phyloP scores from a whole-genome alignment of 2,113 vertebrate genomes.

The Channa maculata region DNA sequence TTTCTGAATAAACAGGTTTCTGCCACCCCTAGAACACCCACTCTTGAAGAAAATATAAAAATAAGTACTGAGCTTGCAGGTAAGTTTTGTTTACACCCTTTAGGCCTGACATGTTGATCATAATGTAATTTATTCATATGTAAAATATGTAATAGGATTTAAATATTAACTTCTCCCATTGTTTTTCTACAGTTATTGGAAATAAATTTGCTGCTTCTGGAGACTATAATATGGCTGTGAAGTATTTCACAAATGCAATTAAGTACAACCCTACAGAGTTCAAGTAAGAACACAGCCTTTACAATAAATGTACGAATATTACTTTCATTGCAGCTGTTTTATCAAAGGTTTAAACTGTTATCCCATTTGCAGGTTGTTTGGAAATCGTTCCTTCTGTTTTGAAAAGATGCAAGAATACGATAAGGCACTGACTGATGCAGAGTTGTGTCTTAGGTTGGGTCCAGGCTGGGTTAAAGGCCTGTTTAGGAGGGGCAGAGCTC shows the following conservation, averaged over 20 bases:
- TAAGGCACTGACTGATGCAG: conserved; percentile 82
- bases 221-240: conserved; percentile 75
- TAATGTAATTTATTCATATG: too few species aligned
- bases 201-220: conserved; percentile 80
- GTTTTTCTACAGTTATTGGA: conserved; percentile 68
- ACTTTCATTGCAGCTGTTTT: background rate
- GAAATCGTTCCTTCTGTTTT: conserved; percentile 89
- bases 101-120: background rate
- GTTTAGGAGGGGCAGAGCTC: conserved; percentile 86
- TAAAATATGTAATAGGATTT: too few species aligned
- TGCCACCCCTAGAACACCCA: background rate
- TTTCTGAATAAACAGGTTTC: conserved; percentile 36
- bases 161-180: background rate
- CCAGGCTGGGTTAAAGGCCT: conserved; percentile 86
- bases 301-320: fast-evolving
- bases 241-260: conserved; percentile 84
- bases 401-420: conserved; percentile 80
- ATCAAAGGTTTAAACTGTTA: background rate
- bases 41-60: conserved; percentile 62
- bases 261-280: conserved; percentile 85
- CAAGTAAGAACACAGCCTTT: conserved; percentile 70
- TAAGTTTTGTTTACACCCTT: conserved; percentile 31
- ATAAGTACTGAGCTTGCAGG: conserved; percentile 72
- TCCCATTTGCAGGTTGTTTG: conserved; percentile 80
- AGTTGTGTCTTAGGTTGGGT: conserved; percentile 74